phyloP scores from a whole-genome alignment of 2,888 invertebrate species.

The Seladonia tumulorum region DNA sequence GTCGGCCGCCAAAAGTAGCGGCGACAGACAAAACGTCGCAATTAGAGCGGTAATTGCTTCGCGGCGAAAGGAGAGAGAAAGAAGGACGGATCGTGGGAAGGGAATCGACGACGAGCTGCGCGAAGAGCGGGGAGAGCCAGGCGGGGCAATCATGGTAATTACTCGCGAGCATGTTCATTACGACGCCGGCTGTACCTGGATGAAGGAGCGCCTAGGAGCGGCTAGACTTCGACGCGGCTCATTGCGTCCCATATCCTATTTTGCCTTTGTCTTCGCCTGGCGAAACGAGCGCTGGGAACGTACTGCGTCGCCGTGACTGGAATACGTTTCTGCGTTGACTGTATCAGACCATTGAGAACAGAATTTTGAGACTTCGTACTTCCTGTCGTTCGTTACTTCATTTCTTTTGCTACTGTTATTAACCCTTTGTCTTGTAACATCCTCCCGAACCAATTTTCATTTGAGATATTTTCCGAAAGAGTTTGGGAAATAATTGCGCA shows the following conservation, averaged over 20 bases:
- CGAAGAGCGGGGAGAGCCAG: background rate
- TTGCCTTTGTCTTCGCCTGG: conserved; percentile 17
- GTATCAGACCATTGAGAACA: background rate
- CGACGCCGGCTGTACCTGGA: conserved; percentile 42
- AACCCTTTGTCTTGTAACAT: background rate
- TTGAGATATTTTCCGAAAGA: too few relatives aligned
- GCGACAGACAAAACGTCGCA: conserved; percentile 71
- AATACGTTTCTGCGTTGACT: background rate
- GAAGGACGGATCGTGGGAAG: conserved; percentile 11
- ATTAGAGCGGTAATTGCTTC: conserved; percentile 79
- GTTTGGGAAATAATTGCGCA: too few relatives aligned
- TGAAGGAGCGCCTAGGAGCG: conserved; percentile 67
- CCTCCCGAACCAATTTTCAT: too few relatives aligned
- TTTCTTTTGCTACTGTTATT: background rate
- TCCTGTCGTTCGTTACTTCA: background rate
- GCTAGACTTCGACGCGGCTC: conserved; percentile 67
- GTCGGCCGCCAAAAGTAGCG: conserved; percentile 59
- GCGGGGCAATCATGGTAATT: conserved; percentile 80
- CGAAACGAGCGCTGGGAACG: conserved; percentile 52
- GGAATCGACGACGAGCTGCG: conserved; percentile 66
- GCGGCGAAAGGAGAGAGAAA: conserved; percentile 48
- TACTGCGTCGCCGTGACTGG: background rate
- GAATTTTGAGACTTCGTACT: background rate
- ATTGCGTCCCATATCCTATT: conserved; percentile 55
- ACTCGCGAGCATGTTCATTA: conserved; percentile 79